These are phyloP conservation scores for Entomobrya proxima DNA, from an alignment of 2,888 invertebrate species.

Conservation along the genomic window DNA sequence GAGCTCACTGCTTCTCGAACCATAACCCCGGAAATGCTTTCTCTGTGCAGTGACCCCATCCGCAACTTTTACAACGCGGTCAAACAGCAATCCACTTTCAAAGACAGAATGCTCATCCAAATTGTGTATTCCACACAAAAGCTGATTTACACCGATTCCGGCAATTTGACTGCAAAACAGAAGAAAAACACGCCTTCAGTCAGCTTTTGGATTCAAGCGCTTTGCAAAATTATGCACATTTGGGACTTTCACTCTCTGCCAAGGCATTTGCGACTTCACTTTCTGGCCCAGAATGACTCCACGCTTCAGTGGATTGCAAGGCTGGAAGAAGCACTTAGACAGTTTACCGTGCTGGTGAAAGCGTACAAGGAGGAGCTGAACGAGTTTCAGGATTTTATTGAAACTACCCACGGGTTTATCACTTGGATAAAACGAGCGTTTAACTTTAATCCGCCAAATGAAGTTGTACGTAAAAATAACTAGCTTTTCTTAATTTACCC, in stretches of 20 bases:
- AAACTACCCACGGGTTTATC: slow-evolving; percentile 15
- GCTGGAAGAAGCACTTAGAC: slow-evolving; percentile 6
- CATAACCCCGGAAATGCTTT: slow-evolving; percentile 25
- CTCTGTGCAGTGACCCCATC: slow-evolving; percentile 35
- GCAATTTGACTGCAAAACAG: not conserved
- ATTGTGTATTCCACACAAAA: slow-evolving; percentile 14
- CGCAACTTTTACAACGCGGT: slow-evolving; percentile 1
- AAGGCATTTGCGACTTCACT: slow-evolving; percentile 25
- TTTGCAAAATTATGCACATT: slow-evolving; percentile 41
- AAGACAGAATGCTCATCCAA: slow-evolving; percentile 15
- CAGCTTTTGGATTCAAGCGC: slow-evolving; percentile 32
- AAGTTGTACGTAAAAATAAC: slow-evolving; percentile 10
- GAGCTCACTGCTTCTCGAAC: not conserved
- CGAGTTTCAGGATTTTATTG: slow-evolving; percentile 26
- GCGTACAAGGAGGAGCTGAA: slow-evolving; percentile 27
- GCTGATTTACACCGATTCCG: slow-evolving; percentile 5
- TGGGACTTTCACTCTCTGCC: slow-evolving; percentile 46
- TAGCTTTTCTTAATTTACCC: not conserved
- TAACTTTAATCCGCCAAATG: not conserved
- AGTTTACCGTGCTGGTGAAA: not conserved
- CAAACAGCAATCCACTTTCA: not conserved
- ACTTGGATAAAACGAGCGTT: slow-evolving; percentile 34
- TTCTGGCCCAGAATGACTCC: not conserved
- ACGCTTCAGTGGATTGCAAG: slow-evolving; percentile 34
- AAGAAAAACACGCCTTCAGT: not conserved